Evolutionary conservation across 1,140 invertebrate genomes (phyloP), one percentile per base, ranked within the genome.

Genomic region (Ditylenchus dipsaci): DNA sequence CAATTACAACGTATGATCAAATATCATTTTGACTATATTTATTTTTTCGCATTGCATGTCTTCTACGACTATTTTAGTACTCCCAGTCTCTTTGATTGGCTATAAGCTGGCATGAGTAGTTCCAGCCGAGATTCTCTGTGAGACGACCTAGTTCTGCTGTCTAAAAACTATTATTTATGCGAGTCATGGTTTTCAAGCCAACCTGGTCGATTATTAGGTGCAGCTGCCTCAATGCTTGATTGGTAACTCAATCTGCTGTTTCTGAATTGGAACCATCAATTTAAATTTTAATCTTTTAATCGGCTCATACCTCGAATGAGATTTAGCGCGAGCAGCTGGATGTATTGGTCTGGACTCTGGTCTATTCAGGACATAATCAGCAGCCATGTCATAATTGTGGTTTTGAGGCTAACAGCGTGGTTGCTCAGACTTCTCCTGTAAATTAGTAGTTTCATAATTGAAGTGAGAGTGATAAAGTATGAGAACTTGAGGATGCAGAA

Each of bases 311-410:
- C 59, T 19, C 29, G 59, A 45, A 33, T 61, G 59, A n/a, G n/a
- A 61, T 45, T 45, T 3, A 19, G 59, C 3, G 7, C 49, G n/a
- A 53, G n/a, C 23, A 21, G 49, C 15, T 7, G 59, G 59, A 23
- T n/a, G 59, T 19, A 61, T 61, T 45, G 59, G 59, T 45, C 59
- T 47, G 7, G 59, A 61, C 15, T 61, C 59, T 27, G 59, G 59
- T 21, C 59, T 30, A 7, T 53, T 53, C 1, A 19, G n/a, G 3
- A 21, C 3, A 53, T 53, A 26, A 3, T 19, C 49, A 26, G 3
- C 15, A 7, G 8, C 49, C 23, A 19, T 19, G 3, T 53, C n/a
- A 53, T 53, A 19, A 7, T 38, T 38, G 3, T 19, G n/a, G 23
- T 53, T 45, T 45, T n/a, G 8, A 8, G 49, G 15, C 49, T 53